These are phyloP conservation scores for Ectobius pallidus DNA, from an alignment of 2,888 invertebrate genomes.

Conservation along the genomic window DNA sequence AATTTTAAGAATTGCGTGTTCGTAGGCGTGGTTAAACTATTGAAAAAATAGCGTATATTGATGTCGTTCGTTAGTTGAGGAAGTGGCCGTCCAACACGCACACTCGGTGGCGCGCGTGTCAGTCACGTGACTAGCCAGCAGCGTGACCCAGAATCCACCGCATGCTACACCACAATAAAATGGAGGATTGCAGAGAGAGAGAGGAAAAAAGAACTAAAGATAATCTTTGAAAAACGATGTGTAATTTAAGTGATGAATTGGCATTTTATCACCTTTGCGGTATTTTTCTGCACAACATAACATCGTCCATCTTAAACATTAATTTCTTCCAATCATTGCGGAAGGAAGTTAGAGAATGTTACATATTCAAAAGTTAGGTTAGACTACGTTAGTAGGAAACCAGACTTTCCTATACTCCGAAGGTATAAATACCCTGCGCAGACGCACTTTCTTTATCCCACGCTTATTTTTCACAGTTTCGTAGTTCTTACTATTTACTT, in stretches of 20 bases:
- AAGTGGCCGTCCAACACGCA: constrained; percentile 19
- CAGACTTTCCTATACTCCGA: too few species aligned
- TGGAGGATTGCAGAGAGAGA: too few species aligned
- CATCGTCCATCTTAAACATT: too few species aligned
- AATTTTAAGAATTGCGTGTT: constrained; percentile 21
- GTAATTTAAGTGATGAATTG: not conserved
- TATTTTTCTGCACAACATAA: too few species aligned
- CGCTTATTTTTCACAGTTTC: too few species aligned
- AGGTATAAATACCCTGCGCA: too few species aligned
- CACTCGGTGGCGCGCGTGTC: constrained; percentile 22
- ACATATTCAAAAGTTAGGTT: too few species aligned
- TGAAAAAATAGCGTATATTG: constrained; percentile 19
- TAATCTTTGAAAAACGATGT: not conserved
- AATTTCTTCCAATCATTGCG: too few species aligned
- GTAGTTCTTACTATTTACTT: too few species aligned
- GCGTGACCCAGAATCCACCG: constrained; percentile 21
- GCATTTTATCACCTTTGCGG: not conserved
- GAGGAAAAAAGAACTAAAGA: not conserved
- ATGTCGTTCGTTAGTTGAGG: constrained; percentile 20
- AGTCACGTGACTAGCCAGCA: constrained; percentile 1
- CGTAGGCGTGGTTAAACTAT: not conserved
- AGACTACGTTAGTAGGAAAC: too few species aligned
- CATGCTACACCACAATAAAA: constrained; percentile 15
- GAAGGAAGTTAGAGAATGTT: too few species aligned
- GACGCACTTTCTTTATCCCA: too few species aligned